Percentiles rank a stretch among this genome's conserved stretches.
Evolutionary conservation across 2,797 vertebrate species (phyloP).

Genomic region (Tarsius wallacei): DNA sequence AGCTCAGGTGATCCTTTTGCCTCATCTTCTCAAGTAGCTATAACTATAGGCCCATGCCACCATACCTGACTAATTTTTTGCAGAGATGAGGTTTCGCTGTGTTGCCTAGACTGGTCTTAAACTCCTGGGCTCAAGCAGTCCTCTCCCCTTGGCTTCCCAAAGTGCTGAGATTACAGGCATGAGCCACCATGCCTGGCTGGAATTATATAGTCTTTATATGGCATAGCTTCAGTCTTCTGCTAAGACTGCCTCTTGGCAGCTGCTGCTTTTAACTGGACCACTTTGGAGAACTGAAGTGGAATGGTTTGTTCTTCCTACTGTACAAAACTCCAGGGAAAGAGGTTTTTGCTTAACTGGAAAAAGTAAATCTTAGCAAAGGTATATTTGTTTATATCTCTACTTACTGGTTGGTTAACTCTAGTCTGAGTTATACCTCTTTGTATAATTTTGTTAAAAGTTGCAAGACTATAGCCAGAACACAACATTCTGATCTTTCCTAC

Average conservation of each 20-base stretch:
- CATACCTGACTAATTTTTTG: no score
- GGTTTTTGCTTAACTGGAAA: not conserved
- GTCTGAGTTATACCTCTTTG: not conserved
- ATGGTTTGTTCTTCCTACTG: not conserved
- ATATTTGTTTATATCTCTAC: not conserved
- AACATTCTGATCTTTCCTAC: not conserved
- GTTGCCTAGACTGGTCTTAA: no score
- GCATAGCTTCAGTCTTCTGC: not conserved
- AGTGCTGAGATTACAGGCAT: no score
- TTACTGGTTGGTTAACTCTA: not conserved
- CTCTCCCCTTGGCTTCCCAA: no score
- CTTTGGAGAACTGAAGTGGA: not conserved
- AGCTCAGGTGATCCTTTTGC: no score
- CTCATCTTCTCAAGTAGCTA: no score
- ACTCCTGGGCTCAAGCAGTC: no score
- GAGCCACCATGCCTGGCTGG: no score
- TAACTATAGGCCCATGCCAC: no score
- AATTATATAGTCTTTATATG: not conserved
- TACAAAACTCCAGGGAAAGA: not conserved
- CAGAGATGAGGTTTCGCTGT: no score
- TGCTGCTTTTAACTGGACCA: not conserved
- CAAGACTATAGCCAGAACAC: not conserved
- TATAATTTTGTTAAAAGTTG: slow-evolving; percentile 42
- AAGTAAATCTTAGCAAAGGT: not conserved
- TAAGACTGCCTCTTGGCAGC: not conserved